phyloP scores from a whole-genome alignment of 2,888 invertebrate species.

The Dioctria rufipes region DNA sequence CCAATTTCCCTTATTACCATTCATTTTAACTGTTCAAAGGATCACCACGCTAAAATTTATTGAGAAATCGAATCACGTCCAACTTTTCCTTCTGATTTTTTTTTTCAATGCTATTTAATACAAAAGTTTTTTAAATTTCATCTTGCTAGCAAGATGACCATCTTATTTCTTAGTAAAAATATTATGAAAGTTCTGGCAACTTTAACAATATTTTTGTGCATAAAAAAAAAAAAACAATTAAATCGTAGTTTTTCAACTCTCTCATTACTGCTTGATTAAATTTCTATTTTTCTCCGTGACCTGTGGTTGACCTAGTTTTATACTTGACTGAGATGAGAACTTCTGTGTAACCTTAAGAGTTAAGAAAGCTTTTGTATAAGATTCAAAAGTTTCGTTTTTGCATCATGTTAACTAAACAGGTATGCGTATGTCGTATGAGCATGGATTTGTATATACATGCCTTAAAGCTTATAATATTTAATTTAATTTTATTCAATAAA shows the following conservation, averaged over 20 bases:
- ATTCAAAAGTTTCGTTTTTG: slow-evolving; percentile 15
- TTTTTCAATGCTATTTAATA: slow-evolving; percentile 27
- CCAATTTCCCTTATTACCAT: slow-evolving; percentile 32
- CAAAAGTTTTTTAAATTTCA: slow-evolving; percentile 35
- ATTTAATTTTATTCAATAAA: too few species aligned
- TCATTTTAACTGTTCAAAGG: slow-evolving; percentile 13
- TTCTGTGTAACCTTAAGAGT: slow-evolving; percentile 42
- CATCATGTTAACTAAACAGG: not conserved
- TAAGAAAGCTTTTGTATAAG: slow-evolving; percentile 36
- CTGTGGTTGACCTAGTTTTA: slow-evolving; percentile 38
- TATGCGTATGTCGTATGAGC: slow-evolving; percentile 10
- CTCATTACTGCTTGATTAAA: slow-evolving; percentile 49
- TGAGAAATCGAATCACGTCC: slow-evolving; percentile 40
- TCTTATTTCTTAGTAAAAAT: slow-evolving; percentile 34
- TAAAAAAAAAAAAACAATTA: slow-evolving; percentile 35
- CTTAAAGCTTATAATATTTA: too few species aligned
- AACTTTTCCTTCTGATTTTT: slow-evolving; percentile 15
- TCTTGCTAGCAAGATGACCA: slow-evolving; percentile 42
- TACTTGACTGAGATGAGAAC: not conserved
- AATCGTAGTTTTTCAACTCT: slow-evolving; percentile 33
- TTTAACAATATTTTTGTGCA: slow-evolving; percentile 47
- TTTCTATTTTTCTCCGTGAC: slow-evolving; percentile 40
- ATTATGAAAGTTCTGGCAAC: slow-evolving; percentile 34
- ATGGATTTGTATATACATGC: not conserved
- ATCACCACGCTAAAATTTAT: slow-evolving; percentile 32